Conservation (phyloP, 1,140 invertebrate species). For the Hylaeus anthracinus region DNA sequence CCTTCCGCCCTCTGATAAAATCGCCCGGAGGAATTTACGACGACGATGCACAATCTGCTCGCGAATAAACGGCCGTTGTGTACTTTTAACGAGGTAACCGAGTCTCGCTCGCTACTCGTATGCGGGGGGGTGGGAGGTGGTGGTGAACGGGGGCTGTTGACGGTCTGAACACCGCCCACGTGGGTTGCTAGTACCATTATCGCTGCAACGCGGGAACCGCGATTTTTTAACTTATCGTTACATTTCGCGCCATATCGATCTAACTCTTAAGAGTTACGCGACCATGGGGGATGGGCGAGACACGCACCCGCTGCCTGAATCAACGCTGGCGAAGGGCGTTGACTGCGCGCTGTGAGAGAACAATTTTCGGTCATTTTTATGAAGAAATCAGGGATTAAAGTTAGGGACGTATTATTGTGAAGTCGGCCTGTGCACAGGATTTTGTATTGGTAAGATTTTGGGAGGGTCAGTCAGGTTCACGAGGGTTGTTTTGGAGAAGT, state of each 20-base stretch:
- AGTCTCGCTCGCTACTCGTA: conserved; percentile 13
- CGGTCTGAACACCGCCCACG: neutral
- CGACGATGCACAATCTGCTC: conserved; percentile 69
- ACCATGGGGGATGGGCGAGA: neutral
- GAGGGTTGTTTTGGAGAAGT: too few species aligned
- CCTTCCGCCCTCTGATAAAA: conserved; percentile 66
- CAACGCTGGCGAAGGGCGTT: neutral
- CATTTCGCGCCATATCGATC: neutral
- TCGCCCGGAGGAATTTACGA: conserved; percentile 70
- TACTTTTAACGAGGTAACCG: conserved; percentile 58
- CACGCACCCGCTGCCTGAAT: neutral
- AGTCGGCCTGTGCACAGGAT: too few species aligned
- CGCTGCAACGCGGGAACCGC: neutral
- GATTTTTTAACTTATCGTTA: conserved; percentile 21
- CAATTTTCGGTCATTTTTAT: too few species aligned
- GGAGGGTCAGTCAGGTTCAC: too few species aligned
- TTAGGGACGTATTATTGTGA: too few species aligned
- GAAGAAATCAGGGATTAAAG: too few species aligned
- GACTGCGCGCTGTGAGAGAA: too few species aligned
- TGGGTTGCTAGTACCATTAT: conserved; percentile 4
- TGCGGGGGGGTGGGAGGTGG: neutral
- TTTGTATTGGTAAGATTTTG: too few species aligned
- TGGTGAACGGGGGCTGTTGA: neutral
- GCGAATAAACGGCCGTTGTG: conserved; percentile 60
- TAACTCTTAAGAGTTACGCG: neutral